Conservation (phyloP, 2,113 vertebrate species). For the Phodopus roborovskii region DNA sequence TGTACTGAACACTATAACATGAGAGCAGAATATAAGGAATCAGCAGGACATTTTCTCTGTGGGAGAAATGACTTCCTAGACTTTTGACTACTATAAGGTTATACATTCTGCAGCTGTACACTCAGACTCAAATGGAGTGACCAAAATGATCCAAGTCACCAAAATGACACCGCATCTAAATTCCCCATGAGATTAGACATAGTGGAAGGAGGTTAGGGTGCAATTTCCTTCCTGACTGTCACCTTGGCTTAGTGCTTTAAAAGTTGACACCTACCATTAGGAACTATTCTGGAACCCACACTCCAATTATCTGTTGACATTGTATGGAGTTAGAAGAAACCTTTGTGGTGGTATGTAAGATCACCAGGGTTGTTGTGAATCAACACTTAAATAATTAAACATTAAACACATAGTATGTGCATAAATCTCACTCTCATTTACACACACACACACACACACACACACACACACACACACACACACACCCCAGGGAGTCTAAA, state of each 20-base stretch:
- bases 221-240: background rate
- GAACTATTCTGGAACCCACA: background rate
- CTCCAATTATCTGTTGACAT: conserved; percentile 40
- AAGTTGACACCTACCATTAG: conserved; percentile 39
- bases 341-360: conserved; percentile 42
- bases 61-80: background rate
- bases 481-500: background rate
- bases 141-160: background rate
- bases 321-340: conserved; percentile 70
- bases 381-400: conserved; percentile 37
- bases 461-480: background rate
- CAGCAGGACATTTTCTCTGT: background rate
- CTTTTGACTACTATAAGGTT: background rate
- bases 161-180: background rate
- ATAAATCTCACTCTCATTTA: background rate
- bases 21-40: background rate
- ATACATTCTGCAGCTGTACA: background rate
- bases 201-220: background rate
- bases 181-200: background rate
- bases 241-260: background rate
- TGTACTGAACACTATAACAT: background rate
- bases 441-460: background rate
- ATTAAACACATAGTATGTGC: background rate
- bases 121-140: background rate
- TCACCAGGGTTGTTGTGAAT: conserved; percentile 19